These are phyloP conservation scores for Poeciliopsis turneri DNA, from an alignment of 2,797 vertebrate genomes.

Conservation along the genomic window DNA sequence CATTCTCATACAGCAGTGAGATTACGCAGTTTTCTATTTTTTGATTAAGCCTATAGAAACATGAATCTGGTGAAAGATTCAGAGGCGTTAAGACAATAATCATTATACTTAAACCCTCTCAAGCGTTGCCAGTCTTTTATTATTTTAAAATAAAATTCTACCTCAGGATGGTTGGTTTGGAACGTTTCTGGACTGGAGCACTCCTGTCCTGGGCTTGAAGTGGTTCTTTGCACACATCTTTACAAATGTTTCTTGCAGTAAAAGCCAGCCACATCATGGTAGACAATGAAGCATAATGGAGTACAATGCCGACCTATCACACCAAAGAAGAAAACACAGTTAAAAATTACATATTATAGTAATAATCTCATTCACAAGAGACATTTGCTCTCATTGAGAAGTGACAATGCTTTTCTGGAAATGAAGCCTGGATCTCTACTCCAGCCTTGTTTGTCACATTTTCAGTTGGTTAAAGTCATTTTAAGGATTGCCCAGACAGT, in stretches of 20 bases:
- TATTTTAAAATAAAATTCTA: constrained; percentile 40
- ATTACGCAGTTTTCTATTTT: neutral
- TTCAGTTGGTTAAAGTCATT: neutral
- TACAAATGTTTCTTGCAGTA: constrained; percentile 92
- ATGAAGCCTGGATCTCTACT: neutral
- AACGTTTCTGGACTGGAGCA: constrained; percentile 62
- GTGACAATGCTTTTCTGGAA: neutral
- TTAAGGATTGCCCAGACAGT: neutral
- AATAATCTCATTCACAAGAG: neutral
- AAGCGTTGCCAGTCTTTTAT: neutral
- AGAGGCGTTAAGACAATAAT: neutral
- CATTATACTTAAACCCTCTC: neutral
- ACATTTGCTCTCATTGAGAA: neutral
- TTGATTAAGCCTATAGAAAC: neutral
- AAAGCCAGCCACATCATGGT: constrained; percentile 93
- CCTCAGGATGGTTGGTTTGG: constrained; percentile 73
- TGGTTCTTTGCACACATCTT: constrained; percentile 90
- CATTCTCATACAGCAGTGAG: neutral
- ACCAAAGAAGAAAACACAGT: constrained; percentile 1
- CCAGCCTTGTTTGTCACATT: neutral
- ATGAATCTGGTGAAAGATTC: neutral
- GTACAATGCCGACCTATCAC: constrained; percentile 87
- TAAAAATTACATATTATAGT: neutral
- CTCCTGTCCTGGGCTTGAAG: constrained; percentile 79
- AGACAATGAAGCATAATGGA: constrained; percentile 93